phyloP scores from a whole-genome alignment of 2,113 vertebrate species.

The Lepus timidus region DNA sequence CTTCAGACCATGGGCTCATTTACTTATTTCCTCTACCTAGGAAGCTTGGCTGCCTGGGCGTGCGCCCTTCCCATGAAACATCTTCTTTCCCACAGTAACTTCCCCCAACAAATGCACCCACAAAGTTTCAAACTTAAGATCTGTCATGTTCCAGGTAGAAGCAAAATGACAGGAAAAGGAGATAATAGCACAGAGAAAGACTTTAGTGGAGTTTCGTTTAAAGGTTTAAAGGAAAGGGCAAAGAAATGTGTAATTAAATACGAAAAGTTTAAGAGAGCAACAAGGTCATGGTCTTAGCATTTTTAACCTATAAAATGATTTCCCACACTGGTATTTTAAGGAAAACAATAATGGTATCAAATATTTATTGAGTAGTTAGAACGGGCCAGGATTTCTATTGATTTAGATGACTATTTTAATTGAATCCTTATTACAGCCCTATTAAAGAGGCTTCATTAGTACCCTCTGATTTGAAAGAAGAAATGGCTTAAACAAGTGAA shows the following conservation, averaged over 20 bases:
- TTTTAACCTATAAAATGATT: conserved; percentile 20
- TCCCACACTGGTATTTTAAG: not conserved
- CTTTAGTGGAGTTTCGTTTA: not conserved
- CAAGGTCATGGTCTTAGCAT: not conserved
- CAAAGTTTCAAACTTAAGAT: not conserved
- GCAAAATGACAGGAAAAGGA: not conserved
- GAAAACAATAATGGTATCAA: not conserved
- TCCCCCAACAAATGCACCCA: not conserved
- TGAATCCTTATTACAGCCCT: not conserved
- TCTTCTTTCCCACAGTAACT: conserved; percentile 33
- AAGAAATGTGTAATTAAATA: not conserved
- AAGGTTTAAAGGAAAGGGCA: not conserved
- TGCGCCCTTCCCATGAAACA: not conserved
- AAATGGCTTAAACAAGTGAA: not conserved
- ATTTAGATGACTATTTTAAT: conserved; percentile 2
- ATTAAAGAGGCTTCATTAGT: not conserved
- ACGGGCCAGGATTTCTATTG: not conserved
- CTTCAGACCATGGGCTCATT: not conserved
- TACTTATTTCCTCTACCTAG: not conserved
- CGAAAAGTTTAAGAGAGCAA: not conserved
- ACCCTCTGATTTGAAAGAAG: not conserved
- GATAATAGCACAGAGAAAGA: not conserved
- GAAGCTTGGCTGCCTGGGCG: not conserved
- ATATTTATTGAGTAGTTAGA: conserved; percentile 1
- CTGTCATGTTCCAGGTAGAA: not conserved